phyloP scores from a whole-genome alignment of 2,888 invertebrate species.

The Sarcophaga caerulescens region DNA sequence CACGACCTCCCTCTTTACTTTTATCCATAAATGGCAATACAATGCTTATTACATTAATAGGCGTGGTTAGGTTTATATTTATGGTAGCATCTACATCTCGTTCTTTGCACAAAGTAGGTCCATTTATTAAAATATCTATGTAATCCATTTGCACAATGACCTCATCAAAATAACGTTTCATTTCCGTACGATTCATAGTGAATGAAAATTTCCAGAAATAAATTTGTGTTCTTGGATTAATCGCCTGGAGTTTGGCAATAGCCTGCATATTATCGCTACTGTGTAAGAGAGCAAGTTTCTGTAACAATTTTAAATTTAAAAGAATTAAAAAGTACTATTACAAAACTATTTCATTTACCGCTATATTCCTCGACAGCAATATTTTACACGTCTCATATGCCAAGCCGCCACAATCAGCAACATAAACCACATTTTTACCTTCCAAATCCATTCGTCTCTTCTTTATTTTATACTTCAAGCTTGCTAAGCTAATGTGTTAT shows the following conservation, averaged over 20 bases:
- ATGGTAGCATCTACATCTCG: constrained; percentile 73
- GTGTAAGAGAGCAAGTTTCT: constrained; percentile 77
- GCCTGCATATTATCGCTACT: constrained; percentile 72
- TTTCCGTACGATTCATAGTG: constrained; percentile 74
- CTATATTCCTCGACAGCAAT: constrained; percentile 74
- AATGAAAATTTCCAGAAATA: constrained; percentile 75
- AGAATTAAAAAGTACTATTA: too few species aligned
- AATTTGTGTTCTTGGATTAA: constrained; percentile 71
- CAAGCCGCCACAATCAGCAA: constrained; percentile 77
- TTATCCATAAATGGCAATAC: constrained; percentile 80
- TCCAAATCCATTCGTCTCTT: constrained; percentile 71
- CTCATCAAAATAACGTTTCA: constrained; percentile 75
- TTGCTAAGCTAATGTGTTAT: neutral
- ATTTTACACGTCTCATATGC: constrained; percentile 75
- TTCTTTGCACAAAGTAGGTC: constrained; percentile 74
- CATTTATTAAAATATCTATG: constrained; percentile 76
- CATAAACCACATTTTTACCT: constrained; percentile 76
- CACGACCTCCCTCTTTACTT: constrained; percentile 77
- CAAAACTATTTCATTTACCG: constrained; percentile 59
- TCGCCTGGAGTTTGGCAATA: constrained; percentile 71
- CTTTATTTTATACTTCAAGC: neutral
- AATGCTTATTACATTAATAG: constrained; percentile 76
- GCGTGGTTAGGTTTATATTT: constrained; percentile 73
- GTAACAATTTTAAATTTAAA: neutral
- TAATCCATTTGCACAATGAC: constrained; percentile 59